Conservation (phyloP, 1,140 invertebrate genomes). For the Andricus grossulariae region DNA sequence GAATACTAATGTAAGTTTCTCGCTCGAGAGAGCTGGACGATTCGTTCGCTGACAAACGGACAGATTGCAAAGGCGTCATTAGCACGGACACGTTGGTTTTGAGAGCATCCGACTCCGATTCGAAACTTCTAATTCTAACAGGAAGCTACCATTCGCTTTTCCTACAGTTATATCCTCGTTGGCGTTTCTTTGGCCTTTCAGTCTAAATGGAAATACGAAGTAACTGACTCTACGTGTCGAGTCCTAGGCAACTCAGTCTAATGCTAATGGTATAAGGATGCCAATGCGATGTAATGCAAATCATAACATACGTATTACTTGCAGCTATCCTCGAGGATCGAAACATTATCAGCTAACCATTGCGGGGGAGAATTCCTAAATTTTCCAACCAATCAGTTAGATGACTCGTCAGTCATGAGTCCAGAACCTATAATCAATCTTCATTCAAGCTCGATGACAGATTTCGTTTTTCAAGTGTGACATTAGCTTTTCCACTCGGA, state of each 20-base stretch:
- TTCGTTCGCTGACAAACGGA: constrained; percentile 6
- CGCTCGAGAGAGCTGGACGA: constrained; percentile 8
- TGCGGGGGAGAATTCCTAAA: too few relatives aligned
- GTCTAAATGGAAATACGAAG: background rate
- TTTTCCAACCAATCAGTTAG: too few relatives aligned
- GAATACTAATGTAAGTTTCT: constrained; percentile 4
- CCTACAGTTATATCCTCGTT: background rate
- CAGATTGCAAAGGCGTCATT: constrained; percentile 7
- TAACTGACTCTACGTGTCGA: background rate
- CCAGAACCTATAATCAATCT: too few relatives aligned
- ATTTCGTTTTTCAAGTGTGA: too few relatives aligned
- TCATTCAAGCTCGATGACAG: too few relatives aligned
- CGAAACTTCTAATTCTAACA: background rate
- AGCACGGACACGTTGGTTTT: background rate
- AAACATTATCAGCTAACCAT: constrained; percentile 30
- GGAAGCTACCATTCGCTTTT: background rate
- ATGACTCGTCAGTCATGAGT: too few relatives aligned
- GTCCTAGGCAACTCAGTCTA: background rate
- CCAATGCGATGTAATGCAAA: constrained; percentile 52
- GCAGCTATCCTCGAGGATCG: constrained; percentile 55
- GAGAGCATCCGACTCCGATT: background rate
- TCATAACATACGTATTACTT: constrained; percentile 59
- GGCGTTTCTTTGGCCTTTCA: background rate
- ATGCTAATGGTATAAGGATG: constrained; percentile 58
- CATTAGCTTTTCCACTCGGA: too few relatives aligned